Evolutionary conservation across 2,888 invertebrate genomes (phyloP), one percentile per base, ranked within the genome.

Genomic region (Criorhina ranunculi): DNA sequence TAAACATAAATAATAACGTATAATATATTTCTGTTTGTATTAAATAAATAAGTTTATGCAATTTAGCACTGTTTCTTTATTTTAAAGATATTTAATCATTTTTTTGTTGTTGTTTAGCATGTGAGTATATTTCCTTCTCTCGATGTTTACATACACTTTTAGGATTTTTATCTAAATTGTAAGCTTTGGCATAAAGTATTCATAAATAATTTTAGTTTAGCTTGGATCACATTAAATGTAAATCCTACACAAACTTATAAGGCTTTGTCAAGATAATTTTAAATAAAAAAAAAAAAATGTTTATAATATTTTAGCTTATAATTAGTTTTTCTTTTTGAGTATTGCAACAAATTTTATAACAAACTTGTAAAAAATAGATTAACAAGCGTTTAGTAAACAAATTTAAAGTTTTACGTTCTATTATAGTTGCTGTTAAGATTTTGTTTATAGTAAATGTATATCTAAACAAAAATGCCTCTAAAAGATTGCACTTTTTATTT

Each of bases 1-100:
- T 82, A 72, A 82, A 82, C 77, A 77, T 76, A 82, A 75, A 77
- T 77, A 46, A 72, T 40, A 82, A 82, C 70, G 33, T 44, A 35
- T 70, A 57, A 76, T 57, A 81, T 44, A 75, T 35, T 69, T 37
- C 5, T 35, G 9, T 53, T 59, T 40, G 9, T 40, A 8, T 66
- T 60, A 31, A 72, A 40, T 57, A 77, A 66, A 77, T 60, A 59
- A 57, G 37, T 66, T 31, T 33, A 42, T 73, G 59, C 44, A 44
- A 33, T 33, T 49, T 8, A 37, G 37, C 31, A 46, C 42, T 42
- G 51, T 33, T 31, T 31, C 8, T 33, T 62, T 15, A 19, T 46
- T 60, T 44, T 1, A 15, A n/a, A 8, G 6, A 24, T 24, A 24
- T 24, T 24, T 24, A 24, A 3, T 51, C 1, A 29, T 53, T 17